A percentile compares a stretch with the other conserved stretches of the same genome.
Evolutionary conservation across 2,888 invertebrate species (phyloP).

Genomic region (Sinelater perroti): DNA sequence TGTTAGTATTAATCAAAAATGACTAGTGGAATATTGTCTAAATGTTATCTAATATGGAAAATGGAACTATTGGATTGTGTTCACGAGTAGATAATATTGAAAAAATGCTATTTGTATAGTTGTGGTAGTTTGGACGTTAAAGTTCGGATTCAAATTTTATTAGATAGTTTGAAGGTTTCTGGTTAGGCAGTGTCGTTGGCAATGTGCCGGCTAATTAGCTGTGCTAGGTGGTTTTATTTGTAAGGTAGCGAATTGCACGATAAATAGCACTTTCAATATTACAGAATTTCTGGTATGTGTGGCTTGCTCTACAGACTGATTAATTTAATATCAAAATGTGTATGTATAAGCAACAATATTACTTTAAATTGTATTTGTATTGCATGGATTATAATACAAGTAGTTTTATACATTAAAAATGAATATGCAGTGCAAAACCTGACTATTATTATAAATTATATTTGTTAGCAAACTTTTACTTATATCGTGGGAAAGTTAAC

Average conservation of each 20-base stretch:
- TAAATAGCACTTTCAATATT: constrained; percentile 18
- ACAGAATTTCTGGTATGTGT: constrained; percentile 23
- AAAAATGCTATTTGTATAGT: not conserved
- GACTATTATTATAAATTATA: no score
- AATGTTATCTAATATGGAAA: constrained; percentile 1
- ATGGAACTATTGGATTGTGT: constrained; percentile 7
- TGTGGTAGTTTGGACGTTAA: not conserved
- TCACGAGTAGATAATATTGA: constrained; percentile 9
- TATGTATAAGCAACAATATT: constrained; percentile 26
- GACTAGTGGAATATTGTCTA: not conserved
- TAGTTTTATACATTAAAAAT: constrained; percentile 35
- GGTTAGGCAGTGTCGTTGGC: no score
- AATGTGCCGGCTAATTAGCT: not conserved
- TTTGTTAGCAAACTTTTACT: no score
- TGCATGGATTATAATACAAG: constrained; percentile 34
- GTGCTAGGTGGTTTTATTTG: not conserved
- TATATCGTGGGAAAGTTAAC: no score
- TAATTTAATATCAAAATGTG: constrained; percentile 36
- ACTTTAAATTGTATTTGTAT: constrained; percentile 30
- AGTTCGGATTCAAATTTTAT: not conserved
- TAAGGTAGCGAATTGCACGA: no score
- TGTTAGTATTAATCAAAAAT: constrained; percentile 12
- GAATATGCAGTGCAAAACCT: constrained; percentile 5
- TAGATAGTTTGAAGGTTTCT: no score
- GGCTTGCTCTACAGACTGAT: constrained; percentile 37